phyloP scores from a whole-genome alignment of 2,113 vertebrate species.

The Neolamprologus kungweensis region DNA sequence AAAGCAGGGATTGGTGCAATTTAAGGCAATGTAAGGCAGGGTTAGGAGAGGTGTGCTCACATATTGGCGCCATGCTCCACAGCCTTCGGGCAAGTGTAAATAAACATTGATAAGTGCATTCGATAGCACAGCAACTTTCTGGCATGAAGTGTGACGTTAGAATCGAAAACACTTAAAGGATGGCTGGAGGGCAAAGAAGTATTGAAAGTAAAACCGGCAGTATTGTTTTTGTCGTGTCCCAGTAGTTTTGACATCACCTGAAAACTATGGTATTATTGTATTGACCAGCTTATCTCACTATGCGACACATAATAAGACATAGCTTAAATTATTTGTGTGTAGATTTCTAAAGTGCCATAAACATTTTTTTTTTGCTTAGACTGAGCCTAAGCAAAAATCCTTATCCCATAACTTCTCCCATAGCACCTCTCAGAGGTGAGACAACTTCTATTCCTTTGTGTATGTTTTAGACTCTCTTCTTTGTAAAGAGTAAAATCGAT shows the following conservation, averaged over 20 bases:
- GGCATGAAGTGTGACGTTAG: not conserved
- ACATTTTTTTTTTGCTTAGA: not conserved
- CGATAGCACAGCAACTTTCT: not conserved
- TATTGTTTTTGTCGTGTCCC: not conserved
- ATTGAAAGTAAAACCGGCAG: not conserved
- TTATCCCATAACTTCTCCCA: not conserved
- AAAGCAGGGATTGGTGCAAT: not conserved
- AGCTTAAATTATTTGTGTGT: not conserved
- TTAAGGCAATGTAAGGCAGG: not conserved
- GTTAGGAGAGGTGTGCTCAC: not conserved
- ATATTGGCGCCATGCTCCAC: not conserved
- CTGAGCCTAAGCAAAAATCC: not conserved
- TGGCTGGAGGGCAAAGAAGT: not conserved
- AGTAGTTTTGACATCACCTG: not conserved
- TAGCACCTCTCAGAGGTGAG: not conserved
- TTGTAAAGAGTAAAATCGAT: not conserved
- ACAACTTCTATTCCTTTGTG: not conserved
- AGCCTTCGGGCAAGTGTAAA: not conserved
- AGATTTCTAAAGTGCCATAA: not conserved
- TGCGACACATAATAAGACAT: not conserved
- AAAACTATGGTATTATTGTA: not conserved
- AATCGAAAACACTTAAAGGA: not conserved
- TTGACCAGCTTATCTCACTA: not conserved
- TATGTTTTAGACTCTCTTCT: not conserved
- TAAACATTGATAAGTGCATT: not conserved